Base-by-base conservation (phyloP, 2,888 invertebrate species). In the Drosophila vallismaia region DNA sequence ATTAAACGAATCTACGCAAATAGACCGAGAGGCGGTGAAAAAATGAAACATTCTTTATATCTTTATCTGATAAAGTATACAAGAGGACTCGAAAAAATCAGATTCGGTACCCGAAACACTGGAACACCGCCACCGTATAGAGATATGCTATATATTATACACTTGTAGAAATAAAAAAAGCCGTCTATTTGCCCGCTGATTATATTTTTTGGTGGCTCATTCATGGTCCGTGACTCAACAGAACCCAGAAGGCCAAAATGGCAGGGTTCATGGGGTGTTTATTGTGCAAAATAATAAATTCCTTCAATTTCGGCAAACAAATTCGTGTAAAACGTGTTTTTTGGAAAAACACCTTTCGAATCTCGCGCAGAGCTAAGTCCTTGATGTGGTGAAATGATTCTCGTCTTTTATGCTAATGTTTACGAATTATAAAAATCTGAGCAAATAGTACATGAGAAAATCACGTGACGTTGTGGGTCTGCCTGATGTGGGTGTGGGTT, bases 1-100 rank as follows among this genome's bases (percentile, higher is more conserved):
- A 77, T 79, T 83, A 71, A 82, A 75, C 62, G 77, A 71, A 79
- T 86, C 83, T 83, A 73, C 75, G 50, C 75, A 81, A 86, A 81
- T 81, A 70, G 45, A 24, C 12, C 62, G 28, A 55, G 50, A 38
- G 55, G 48, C 58, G 44, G 59, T 59, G 33, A 42, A 44, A 67
- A 42, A 55, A 60, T 36, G 10, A 58, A 31, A 48, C 46, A 42
- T 26, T 45, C 50, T 40, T 67, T 50, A 31, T 60, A 60, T 60
- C 60, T 48, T 50, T 56, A 67, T 67, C 67, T 31, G 67, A 40
- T 68, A 50, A 67, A 50, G 29, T 24, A 56, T 56, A 67, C 24
- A 44, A 19, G 28, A 28, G 31, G 51, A 66, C 54, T 36, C 8
- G 42, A 48, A 60, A 28, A 29, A 50, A 51, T 38, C 51, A 24